These are phyloP conservation scores for Drosophila neotestacea DNA, from an alignment of 2,888 invertebrate genomes.

Conservation along the genomic window DNA sequence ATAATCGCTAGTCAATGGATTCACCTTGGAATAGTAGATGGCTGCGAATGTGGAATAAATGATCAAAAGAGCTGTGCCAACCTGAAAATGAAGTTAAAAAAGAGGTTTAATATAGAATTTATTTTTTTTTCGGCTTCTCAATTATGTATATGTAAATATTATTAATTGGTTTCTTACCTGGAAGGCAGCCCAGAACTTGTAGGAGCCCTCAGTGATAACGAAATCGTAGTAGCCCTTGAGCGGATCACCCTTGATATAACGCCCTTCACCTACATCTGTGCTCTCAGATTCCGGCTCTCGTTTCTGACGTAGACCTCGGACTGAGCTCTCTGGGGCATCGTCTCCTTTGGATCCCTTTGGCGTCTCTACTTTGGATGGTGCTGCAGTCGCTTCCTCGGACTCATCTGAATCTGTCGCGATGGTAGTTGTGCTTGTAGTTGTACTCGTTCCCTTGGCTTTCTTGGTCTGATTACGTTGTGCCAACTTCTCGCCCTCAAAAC, in stretches of 20 bases:
- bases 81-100: conserved; percentile 86
- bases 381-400: conserved; percentile 31
- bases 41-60: conserved; percentile 94
- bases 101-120: not conserved
- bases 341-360: conserved; percentile 43
- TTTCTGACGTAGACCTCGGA: conserved; percentile 59
- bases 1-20: conserved; percentile 92
- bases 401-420: conserved; percentile 26
- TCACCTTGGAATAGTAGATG: conserved; percentile 94
- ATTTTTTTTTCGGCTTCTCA: too few species aligned
- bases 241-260: conserved; percentile 87
- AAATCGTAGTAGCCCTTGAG: conserved; percentile 94
- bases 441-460: conserved; percentile 46
- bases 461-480: conserved; percentile 21
- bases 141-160: too few species aligned
- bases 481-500: conserved; percentile 56
- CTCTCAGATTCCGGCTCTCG: conserved; percentile 39
- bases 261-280: conserved; percentile 81
- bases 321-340: conserved; percentile 21
- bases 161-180: conserved; percentile 87
- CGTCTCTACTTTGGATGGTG: conserved; percentile 20
- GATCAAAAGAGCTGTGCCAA: conserved; percentile 91
- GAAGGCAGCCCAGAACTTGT: conserved; percentile 95
- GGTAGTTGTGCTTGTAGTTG: conserved; percentile 43
- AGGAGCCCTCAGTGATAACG: conserved; percentile 94